Evolutionary conservation across 1,140 invertebrate species (phyloP), one percentile per base, ranked within the genome.

Genomic region (Drosophila varians): DNA sequence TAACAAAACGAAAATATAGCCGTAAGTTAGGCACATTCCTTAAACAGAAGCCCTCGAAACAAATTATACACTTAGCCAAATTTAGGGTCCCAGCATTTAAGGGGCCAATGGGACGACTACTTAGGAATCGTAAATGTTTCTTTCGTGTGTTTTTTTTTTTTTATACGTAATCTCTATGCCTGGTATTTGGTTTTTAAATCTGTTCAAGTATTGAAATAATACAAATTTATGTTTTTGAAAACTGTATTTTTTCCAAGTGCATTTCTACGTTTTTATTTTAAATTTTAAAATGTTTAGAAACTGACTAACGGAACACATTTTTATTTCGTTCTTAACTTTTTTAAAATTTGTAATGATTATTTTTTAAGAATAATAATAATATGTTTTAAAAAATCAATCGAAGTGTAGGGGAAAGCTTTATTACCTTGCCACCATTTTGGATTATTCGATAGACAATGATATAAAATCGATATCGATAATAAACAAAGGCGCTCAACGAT

Each of bases 1-100:
- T 48, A 12, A 58, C 53, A 31, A 60, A 70, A 42, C 7, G 6
- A 42, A 9, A 42, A n/a, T 25, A 60, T 38, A 46, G 21, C 9
- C 26, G 11, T 36, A 34, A 2, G 12, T 14, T 56, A 21, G 21
- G 21, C 19, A 65, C 58, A 66, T 66, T 66, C 47, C 62, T 4
- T 42, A 12, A 8, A 12, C 8, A 60, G 16, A 18, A 68, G 14
- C 40, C 26, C 36, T 8, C 26, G 11, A 11, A 65, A 34, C 34
- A 49, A 64, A 43, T 18, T n/a, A 4, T 21, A 64, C 40, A 73
- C 52, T 57, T 80, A 79, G 76, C 34, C 40, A 75, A 72, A 70
- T 79, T 74, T 16, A 42, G 14, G 19, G 45, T 16, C 40, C 8
- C 19, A 25, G 49, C 65, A 68, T 68, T 68, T 45, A 25, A 18